Conservation (phyloP, 2,113 vertebrate genomes). For the Coptodon rendalli region DNA sequence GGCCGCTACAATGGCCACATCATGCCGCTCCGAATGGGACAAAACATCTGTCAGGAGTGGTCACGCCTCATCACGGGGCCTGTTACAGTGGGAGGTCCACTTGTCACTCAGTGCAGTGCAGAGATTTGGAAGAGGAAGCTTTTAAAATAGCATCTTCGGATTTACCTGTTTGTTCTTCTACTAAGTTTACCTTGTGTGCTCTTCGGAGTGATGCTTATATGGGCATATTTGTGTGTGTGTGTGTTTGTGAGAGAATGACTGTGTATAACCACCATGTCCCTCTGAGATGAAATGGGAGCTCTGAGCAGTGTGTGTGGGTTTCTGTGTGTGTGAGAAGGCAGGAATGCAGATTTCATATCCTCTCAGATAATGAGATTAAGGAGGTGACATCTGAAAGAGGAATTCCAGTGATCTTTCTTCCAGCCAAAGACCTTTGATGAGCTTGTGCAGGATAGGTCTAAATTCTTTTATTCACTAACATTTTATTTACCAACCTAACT, state of each 20-base stretch:
- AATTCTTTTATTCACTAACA: not conserved
- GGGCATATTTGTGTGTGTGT: not conserved
- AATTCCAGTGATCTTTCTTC: slow-evolving; percentile 62
- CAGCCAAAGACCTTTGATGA: slow-evolving; percentile 5
- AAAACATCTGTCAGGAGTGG: slow-evolving; percentile 62
- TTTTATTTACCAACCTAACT: not conserved
- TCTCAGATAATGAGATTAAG: slow-evolving; percentile 73
- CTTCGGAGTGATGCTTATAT: not conserved
- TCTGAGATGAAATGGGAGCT: slow-evolving; percentile 13
- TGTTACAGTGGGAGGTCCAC: slow-evolving; percentile 58
- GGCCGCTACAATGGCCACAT: slow-evolving; percentile 36
- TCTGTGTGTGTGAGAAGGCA: not conserved
- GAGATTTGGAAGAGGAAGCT: slow-evolving; percentile 21
- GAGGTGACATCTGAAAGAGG: slow-evolving; percentile 47
- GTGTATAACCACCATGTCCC: not conserved
- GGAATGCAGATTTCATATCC: slow-evolving; percentile 71
- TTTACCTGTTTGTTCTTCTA: not conserved
- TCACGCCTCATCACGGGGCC: slow-evolving; percentile 50
- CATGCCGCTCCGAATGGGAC: slow-evolving; percentile 44
- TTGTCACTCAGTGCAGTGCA: slow-evolving; percentile 29
- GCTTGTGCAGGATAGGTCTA: not conserved
- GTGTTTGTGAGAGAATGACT: not conserved
- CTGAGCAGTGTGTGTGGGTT: not conserved
- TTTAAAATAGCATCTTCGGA: slow-evolving; percentile 7
- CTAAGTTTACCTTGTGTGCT: not conserved